Conservation (phyloP, 2,888 invertebrate genomes). For the Lymantria dispar region DNA sequence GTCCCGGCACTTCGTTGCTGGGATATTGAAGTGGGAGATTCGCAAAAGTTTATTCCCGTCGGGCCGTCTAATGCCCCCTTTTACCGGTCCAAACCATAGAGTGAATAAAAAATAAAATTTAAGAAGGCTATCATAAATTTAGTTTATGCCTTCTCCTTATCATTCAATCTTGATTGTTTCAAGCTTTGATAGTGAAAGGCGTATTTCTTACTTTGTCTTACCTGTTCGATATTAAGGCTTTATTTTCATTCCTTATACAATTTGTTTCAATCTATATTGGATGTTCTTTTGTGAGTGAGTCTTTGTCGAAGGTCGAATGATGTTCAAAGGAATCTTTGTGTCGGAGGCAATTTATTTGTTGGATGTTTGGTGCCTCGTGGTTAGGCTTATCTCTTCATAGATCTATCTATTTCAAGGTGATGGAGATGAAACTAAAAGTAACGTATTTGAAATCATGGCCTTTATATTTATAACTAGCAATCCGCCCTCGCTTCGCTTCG, state of each 20-base stretch:
- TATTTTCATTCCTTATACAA: conserved; percentile 28
- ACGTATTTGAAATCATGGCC: too few relatives aligned
- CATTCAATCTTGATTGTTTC: conserved; percentile 36
- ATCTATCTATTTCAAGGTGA: background rate
- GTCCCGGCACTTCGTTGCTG: too few relatives aligned
- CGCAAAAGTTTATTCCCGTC: too few relatives aligned
- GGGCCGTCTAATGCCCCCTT: too few relatives aligned
- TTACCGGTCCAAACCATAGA: too few relatives aligned
- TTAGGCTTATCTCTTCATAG: background rate
- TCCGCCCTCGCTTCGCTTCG: too few relatives aligned
- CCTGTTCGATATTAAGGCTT: conserved; percentile 19
- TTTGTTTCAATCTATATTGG: conserved; percentile 25
- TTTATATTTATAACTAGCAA: too few relatives aligned
- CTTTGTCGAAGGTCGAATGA: conserved; percentile 31
- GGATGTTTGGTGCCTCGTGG: conserved; percentile 24
- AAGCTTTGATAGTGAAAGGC: conserved; percentile 26
- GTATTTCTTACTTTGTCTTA: conserved; percentile 19
- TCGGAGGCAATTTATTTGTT: conserved; percentile 45
- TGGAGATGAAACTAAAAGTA: background rate
- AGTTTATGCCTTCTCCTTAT: too few relatives aligned
- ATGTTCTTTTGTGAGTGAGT: conserved; percentile 32
- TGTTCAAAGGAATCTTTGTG: conserved; percentile 44
- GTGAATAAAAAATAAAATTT: too few relatives aligned
- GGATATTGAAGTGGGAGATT: too few relatives aligned
- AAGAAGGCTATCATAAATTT: too few relatives aligned